Conservation (phyloP, 2,113 vertebrate species). For the Ctenodactylus gundi region DNA sequence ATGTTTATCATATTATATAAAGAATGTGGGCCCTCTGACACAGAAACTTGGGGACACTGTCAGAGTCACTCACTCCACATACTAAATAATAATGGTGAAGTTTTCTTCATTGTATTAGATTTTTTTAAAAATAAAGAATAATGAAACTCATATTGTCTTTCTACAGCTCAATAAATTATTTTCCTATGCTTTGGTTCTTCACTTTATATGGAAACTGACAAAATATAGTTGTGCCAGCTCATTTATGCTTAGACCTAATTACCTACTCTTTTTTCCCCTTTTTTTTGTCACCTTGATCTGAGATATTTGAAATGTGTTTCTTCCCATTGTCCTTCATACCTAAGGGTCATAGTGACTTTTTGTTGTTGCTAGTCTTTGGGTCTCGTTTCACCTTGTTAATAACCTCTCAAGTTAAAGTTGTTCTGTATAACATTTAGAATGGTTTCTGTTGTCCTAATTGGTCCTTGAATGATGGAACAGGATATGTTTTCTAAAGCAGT, state of each 20-base stretch:
- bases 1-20: background rate
- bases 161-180: background rate
- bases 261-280: background rate
- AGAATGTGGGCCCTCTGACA: background rate
- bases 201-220: background rate
- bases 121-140: background rate
- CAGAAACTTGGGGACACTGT: background rate
- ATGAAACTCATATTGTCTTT: background rate
- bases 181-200: background rate
- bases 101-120: background rate
- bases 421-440: background rate
- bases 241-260: background rate
- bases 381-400: background rate
- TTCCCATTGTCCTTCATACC: background rate
- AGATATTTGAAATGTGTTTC: background rate
- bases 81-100: background rate
- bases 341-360: background rate
- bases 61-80: background rate
- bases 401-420: background rate
- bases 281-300: background rate
- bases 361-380: background rate
- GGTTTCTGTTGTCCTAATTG: background rate
- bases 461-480: background rate
- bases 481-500: background rate
- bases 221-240: background rate